These are phyloP conservation scores for Agriotes lineatus DNA, from an alignment of 2,888 invertebrate species.

Conservation along the genomic window DNA sequence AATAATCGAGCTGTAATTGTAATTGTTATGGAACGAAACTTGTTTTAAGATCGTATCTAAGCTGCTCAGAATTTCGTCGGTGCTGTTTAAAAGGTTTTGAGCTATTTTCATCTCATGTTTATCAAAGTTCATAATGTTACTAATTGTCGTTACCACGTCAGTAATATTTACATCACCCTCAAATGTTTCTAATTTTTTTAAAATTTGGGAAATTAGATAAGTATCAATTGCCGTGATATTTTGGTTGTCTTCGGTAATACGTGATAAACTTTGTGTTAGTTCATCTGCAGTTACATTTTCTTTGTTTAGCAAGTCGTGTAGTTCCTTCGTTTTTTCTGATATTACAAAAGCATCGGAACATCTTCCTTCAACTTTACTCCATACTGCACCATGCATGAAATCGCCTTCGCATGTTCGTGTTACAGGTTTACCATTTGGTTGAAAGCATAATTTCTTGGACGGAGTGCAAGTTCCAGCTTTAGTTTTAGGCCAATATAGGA, in stretches of 20 bases:
- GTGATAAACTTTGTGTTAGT: conserved; percentile 1
- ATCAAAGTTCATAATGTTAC: conserved; percentile 68
- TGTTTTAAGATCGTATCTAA: conserved; percentile 70
- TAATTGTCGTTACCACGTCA: conserved; percentile 48
- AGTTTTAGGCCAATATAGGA: conserved; percentile 64
- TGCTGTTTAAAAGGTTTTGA: conserved; percentile 72
- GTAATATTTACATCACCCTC: not conserved
- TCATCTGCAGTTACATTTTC: conserved; percentile 2
- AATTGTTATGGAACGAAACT: conserved; percentile 48
- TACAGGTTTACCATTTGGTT: conserved; percentile 70
- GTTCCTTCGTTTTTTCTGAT: conserved; percentile 26
- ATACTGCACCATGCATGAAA: conserved; percentile 69
- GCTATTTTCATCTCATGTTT: conserved; percentile 56
- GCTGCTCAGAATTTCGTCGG: conserved; percentile 72
- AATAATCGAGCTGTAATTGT: conserved; percentile 1
- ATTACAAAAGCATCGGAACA: conserved; percentile 21
- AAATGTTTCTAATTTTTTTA: conserved; percentile 15
- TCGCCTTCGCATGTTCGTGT: conserved; percentile 70
- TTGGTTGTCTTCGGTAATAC: conserved; percentile 21
- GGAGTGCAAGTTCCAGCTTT: conserved; percentile 67
- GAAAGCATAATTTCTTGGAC: conserved; percentile 70
- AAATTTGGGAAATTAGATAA: conserved; percentile 49
- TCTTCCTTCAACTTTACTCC: conserved; percentile 65
- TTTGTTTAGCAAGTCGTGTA: conserved; percentile 32
- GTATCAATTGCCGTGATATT: conserved; percentile 39